These are phyloP conservation scores for Ammodramus savannarum DNA, from an alignment of 2,113 vertebrate species.

Conservation along the genomic window DNA sequence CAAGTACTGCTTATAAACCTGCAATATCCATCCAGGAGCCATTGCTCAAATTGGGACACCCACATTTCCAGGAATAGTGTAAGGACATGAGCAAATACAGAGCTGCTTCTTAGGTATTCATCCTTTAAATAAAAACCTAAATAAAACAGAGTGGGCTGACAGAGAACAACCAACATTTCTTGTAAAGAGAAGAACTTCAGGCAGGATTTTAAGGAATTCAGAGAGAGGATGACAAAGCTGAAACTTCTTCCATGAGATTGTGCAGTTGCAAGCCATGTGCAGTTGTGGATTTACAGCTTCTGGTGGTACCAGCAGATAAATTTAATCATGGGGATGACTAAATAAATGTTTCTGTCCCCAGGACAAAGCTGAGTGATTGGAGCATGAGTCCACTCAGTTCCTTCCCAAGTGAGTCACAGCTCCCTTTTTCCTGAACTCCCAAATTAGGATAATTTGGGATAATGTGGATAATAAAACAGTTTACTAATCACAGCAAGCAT, in stretches of 20 bases:
- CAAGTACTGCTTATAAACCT: not conserved
- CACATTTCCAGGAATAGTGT: not conserved
- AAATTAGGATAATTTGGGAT: not conserved
- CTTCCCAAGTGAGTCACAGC: slow-evolving; percentile 23
- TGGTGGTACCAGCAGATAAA: not conserved
- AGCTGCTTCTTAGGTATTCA: not conserved
- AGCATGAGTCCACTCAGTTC: not conserved
- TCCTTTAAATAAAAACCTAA: slow-evolving; percentile 39
- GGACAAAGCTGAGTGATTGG: not conserved
- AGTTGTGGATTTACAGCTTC: not conserved
- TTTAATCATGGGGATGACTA: not conserved
- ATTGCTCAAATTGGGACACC: not conserved
- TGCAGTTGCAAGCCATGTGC: not conserved
- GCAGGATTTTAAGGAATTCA: not conserved
- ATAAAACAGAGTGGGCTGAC: slow-evolving; percentile 41
- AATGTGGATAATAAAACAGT: not conserved
- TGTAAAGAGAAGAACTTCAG: not conserved
- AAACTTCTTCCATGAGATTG: not conserved
- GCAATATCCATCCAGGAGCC: not conserved
- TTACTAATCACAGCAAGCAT: not conserved
- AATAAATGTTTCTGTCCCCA: not conserved
- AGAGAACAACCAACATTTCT: slow-evolving; percentile 13
- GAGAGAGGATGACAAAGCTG: not conserved
- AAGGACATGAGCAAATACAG: not conserved
- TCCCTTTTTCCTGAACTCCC: not conserved